phyloP scores from a whole-genome alignment of 2,888 invertebrate genomes.

The Embidobia sp. region DNA sequence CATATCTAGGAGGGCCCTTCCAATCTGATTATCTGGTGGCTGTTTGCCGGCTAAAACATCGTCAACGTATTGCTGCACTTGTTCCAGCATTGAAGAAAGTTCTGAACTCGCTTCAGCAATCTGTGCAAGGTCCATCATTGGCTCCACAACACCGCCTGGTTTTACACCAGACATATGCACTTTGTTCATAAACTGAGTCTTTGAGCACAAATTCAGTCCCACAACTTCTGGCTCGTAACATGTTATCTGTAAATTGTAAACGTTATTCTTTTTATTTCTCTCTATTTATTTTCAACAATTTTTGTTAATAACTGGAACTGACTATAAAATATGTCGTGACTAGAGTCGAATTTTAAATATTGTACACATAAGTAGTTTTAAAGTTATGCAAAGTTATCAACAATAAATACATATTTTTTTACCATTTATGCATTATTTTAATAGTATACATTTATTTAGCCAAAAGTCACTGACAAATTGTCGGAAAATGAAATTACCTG shows the following conservation, averaged over 20 bases:
- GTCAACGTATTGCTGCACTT: constrained; percentile 93
- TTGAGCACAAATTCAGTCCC: constrained; percentile 90
- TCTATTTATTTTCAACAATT: too few relatives aligned
- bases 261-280: too few relatives aligned
- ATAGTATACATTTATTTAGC: too few relatives aligned
- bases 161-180: constrained; percentile 80
- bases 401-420: too few relatives aligned
- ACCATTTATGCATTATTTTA: too few relatives aligned
- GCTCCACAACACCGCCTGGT: constrained; percentile 85
- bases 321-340: too few relatives aligned
- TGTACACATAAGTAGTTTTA: too few relatives aligned
- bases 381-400: too few relatives aligned
- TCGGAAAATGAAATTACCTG: constrained; percentile 84
- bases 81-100: constrained; percentile 89
- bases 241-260: neutral
- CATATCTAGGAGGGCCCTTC: constrained; percentile 93
- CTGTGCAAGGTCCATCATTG: constrained; percentile 88
- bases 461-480: too few relatives aligned
- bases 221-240: constrained; percentile 94
- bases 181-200: constrained; percentile 84
- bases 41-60: constrained; percentile 92
- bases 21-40: constrained; percentile 89
- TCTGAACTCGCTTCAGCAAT: constrained; percentile 92
- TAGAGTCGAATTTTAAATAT: too few relatives aligned
- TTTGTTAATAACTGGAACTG: too few relatives aligned